Conservation (phyloP, 2,888 invertebrate species). For the Phania funesta region DNA sequence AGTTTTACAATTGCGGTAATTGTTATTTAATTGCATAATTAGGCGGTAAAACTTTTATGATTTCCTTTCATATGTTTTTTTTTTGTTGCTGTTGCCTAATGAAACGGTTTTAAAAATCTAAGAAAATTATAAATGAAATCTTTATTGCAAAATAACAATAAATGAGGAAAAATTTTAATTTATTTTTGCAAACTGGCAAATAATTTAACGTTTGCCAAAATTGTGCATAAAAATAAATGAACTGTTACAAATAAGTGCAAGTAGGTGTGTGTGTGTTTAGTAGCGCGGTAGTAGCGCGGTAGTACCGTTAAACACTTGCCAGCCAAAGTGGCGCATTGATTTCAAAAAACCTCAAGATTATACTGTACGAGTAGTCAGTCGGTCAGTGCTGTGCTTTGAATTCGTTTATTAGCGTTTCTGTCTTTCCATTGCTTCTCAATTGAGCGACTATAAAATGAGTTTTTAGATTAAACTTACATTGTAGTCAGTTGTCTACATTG, state of each 20-base stretch:
- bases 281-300: neutral
- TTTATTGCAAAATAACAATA: neutral
- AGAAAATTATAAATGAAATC: neutral
- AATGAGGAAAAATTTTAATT: neutral
- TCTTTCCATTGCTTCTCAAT: slow-evolving; percentile 14
- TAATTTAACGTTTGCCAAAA: slow-evolving; percentile 31
- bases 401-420: neutral
- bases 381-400: neutral
- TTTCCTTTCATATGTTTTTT: slow-evolving; percentile 31
- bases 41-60: slow-evolving; percentile 46
- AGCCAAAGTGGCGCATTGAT: slow-evolving; percentile 60
- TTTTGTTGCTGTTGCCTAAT: neutral
- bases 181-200: slow-evolving; percentile 22
- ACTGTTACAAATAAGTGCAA: neutral
- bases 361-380: neutral
- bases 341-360: slow-evolving; percentile 29
- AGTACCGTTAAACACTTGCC: slow-evolving; percentile 46
- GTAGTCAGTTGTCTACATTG: neutral
- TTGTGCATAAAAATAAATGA: slow-evolving; percentile 23
- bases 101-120: neutral
- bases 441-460: slow-evolving; percentile 25
- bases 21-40: slow-evolving; percentile 62
- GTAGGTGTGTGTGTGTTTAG: neutral
- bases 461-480: slow-evolving; percentile 5
- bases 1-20: slow-evolving; percentile 38